A percentile compares a stretch with the other conserved stretches of the same genome.
phyloP scores from a whole-genome alignment of 2,797 vertebrate species.

The Phrynocephalus guinanensis region DNA sequence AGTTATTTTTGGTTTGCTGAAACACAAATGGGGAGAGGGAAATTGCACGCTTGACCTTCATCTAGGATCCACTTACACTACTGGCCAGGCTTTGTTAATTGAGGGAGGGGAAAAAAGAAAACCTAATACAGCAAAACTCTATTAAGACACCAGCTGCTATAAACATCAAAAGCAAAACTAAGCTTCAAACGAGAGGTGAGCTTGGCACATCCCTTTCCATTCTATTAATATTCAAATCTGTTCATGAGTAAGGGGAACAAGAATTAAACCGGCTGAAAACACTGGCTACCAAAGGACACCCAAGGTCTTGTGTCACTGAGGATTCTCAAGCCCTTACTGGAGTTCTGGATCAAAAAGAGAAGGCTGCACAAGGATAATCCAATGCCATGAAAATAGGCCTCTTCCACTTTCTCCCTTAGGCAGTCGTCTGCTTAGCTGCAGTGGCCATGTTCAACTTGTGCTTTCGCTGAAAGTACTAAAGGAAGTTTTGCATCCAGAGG shows the following conservation, averaged over 20 bases:
- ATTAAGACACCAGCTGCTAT: conserved; percentile 79
- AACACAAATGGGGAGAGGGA: conserved; percentile 40
- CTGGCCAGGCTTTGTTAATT: conserved; percentile 45
- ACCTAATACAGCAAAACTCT: conserved; percentile 69
- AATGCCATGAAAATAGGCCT: conserved; percentile 56
- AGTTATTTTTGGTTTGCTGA: conserved; percentile 38
- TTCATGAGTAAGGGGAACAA: conserved; percentile 27
- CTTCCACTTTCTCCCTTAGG: conserved; percentile 9
- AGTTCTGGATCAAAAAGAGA: conserved; percentile 72
- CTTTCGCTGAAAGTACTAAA: background rate
- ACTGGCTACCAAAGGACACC: conserved; percentile 58
- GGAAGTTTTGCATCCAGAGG: background rate
- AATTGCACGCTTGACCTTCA: conserved; percentile 60
- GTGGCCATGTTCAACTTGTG: background rate
- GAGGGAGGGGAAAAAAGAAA: conserved; percentile 17
- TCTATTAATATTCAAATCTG: conserved; percentile 60
- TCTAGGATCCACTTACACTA: conserved; percentile 68
- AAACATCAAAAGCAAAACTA: conserved; percentile 76
- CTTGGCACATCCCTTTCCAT: conserved; percentile 31
- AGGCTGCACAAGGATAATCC: conserved; percentile 68
- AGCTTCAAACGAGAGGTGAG: conserved; percentile 74
- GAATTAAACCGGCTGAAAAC: conserved; percentile 36
- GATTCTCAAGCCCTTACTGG: conserved; percentile 36
- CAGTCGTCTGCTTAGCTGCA: conserved; percentile 1
- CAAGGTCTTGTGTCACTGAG: conserved; percentile 64